phyloP scores from a whole-genome alignment of 2,113 vertebrate genomes.

The Eulacestoma nigropectus region DNA sequence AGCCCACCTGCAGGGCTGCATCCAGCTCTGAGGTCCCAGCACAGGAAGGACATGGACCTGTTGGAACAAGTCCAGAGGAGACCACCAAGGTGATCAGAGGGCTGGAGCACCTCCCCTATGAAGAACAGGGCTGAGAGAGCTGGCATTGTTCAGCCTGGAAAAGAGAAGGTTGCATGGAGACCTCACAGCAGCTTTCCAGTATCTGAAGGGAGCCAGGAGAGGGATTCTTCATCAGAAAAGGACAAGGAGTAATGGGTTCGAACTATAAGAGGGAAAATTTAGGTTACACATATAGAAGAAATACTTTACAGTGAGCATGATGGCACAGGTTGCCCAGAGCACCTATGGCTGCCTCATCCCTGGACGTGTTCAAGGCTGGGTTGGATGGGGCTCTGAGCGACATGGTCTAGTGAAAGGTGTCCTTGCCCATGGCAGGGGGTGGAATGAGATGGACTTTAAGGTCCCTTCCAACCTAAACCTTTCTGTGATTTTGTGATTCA shows the following conservation, averaged over 20 bases:
- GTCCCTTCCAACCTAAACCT: neutral
- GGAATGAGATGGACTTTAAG: neutral
- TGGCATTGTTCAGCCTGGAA: neutral
- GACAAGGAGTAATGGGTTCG: neutral
- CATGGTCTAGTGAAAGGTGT: neutral
- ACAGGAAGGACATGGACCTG: neutral
- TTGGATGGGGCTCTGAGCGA: neutral
- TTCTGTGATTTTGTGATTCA: neutral
- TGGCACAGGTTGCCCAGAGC: neutral
- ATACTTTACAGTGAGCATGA: neutral
- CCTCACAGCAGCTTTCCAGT: neutral
- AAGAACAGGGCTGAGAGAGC: neutral
- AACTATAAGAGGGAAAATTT: neutral
- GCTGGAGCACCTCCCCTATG: neutral
- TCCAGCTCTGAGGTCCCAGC: neutral
- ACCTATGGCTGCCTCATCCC: neutral
- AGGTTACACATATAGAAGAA: neutral
- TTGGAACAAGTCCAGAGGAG: rapidly evolving
- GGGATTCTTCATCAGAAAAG: neutral
- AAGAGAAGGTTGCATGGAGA: neutral
- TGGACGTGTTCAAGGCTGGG: neutral
- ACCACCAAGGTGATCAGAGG: neutral
- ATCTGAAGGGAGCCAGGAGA: neutral
- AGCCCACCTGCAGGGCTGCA: neutral
- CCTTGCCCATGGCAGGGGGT: neutral